Evolutionary conservation across 2,113 vertebrate genomes (phyloP), one percentile per base, ranked within the genome.

Genomic region (Echinops telfairi): DNA sequence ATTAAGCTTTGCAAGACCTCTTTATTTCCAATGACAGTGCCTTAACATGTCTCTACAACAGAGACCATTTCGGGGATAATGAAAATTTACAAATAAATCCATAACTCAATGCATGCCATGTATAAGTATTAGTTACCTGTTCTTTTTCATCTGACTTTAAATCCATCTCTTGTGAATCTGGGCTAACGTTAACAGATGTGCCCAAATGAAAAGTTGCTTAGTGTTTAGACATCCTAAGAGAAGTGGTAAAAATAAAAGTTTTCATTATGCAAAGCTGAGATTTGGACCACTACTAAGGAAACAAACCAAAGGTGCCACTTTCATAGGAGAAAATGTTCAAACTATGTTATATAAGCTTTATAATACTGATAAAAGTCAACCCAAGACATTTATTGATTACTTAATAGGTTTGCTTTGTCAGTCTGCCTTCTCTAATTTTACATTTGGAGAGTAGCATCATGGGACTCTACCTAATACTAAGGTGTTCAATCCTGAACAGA

Each of bases 211-310:
- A 73, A 29, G 16, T 73, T 73, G 23, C 17, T 78, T 88, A 53
- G 47, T 53, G 47, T 53, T 53, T 53, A 6, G 12, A 33, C 11
- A 73, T 10, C 60, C 53, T 88, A 71, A 9, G 71, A 62, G 31
- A 88, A 62, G 53, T 83, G 27, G 78, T 79, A 71, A 81, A 79
- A 94, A 33, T n/a, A 15, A 62, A 62, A 57, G 78, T 36, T 53
- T 17, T 70, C 2, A 89, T 23, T 66, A 33, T 47, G 12, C 20
- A 57, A 57, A 64, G 7, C 33, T 80, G 80, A 79, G 33, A 84
- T 73, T 36, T 80, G 43, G 2, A 31, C 1, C 8, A 47, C 33
- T 22, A 66, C 17, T 33, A 60, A 2, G 12, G 19, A 92, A 92
- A 14, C 17, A 12, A 16, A 31, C 8, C 7, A 40, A n/a, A 40